Conservation (phyloP, 2,888 invertebrate species). For the Theretra japonica region DNA sequence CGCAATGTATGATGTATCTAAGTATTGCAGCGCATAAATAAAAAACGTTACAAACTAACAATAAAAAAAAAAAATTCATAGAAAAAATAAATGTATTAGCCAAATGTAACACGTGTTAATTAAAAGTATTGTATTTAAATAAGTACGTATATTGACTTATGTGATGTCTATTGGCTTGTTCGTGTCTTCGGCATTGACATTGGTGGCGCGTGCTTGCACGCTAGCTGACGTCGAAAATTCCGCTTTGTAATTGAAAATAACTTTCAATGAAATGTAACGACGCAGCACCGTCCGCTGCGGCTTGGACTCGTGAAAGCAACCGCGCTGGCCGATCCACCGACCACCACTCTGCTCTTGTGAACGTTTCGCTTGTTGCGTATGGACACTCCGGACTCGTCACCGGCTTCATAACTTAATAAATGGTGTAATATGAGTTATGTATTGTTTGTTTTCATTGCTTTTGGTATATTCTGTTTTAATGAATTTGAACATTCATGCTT, state of each 20-base stretch:
- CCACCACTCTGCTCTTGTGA: not conserved
- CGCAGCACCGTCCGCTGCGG: slow-evolving; percentile 30
- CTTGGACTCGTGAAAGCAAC: slow-evolving; percentile 51
- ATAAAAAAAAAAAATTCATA: too few relatives aligned
- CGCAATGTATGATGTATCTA: too few relatives aligned
- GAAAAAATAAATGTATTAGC: not conserved
- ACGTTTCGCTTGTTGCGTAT: not conserved
- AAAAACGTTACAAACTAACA: too few relatives aligned
- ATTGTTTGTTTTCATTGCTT: not conserved
- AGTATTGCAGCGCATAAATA: too few relatives aligned
- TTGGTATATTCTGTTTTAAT: too few relatives aligned
- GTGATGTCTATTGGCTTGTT: slow-evolving; percentile 33
- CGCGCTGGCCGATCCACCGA: not conserved
- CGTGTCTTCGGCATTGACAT: slow-evolving; percentile 66
- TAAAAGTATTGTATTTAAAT: slow-evolving; percentile 33
- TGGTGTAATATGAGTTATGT: not conserved
- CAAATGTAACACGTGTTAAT: not conserved
- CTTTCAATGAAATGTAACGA: slow-evolving; percentile 67
- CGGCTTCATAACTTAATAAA: not conserved
- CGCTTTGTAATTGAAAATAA: slow-evolving; percentile 70
- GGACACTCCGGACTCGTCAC: not conserved
- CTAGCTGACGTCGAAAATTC: slow-evolving; percentile 62
- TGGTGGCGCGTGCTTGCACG: slow-evolving; percentile 69
- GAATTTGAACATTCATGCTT: too few relatives aligned
- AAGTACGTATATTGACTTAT: slow-evolving; percentile 12